These are phyloP conservation scores for Aphaenogaster ashmeadi DNA, from an alignment of 1,140 invertebrate genomes.

Conservation along the genomic window DNA sequence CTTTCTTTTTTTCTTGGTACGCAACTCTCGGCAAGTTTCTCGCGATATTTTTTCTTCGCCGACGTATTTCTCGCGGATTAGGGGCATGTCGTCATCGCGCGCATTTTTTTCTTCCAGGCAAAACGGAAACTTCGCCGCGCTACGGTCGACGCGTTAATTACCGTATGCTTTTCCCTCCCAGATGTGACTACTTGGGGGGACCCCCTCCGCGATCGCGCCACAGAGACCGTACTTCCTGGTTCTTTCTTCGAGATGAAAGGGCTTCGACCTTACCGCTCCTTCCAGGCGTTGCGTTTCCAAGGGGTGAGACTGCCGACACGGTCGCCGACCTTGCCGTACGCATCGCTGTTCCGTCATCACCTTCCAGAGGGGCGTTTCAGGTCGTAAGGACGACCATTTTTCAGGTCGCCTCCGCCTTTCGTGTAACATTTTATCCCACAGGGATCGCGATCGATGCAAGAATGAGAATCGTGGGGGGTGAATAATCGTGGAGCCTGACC, in stretches of 20 bases:
- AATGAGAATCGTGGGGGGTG: background rate
- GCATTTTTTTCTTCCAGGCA: background rate
- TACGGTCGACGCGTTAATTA: conserved; percentile 34
- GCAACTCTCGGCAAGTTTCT: background rate
- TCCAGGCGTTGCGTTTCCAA: conserved; percentile 60
- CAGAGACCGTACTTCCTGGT: conserved; percentile 43
- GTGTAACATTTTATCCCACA: background rate
- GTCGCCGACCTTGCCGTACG: conserved; percentile 52
- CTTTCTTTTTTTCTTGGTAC: background rate
- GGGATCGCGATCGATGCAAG: conserved; percentile 12
- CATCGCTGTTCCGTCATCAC: conserved; percentile 10
- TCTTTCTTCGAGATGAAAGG: conserved; percentile 66
- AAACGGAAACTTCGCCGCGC: conserved; percentile 26
- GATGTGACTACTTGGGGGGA: background rate
- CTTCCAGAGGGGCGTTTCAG: conserved; percentile 21
- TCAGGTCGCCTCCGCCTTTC: conserved; percentile 2
- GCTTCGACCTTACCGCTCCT: conserved; percentile 50
- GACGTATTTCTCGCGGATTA: background rate
- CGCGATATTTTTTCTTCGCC: background rate
- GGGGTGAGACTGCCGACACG: conserved; percentile 44
- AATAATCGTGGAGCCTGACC: conserved; percentile 21
- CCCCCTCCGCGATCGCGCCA: conserved; percentile 2
- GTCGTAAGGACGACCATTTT: conserved; percentile 40
- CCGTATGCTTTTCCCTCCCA: conserved; percentile 17
- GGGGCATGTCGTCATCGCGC: background rate